phyloP scores from a whole-genome alignment of 1,140 invertebrate species.

The Coenobita brevimanus region DNA sequence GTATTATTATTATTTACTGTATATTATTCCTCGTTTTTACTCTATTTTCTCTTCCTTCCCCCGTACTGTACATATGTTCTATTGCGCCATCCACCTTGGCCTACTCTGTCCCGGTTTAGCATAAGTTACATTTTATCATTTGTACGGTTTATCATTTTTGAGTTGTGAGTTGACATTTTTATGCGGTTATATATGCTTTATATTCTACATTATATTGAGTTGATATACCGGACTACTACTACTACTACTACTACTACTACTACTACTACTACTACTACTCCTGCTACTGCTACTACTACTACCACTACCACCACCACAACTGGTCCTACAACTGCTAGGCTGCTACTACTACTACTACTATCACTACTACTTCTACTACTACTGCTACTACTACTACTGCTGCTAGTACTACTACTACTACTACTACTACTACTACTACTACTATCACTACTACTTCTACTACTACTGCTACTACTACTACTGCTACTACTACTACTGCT shows the following conservation, averaged over 20 bases:
- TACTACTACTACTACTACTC: background rate
- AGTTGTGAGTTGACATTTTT: no score
- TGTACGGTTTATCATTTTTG: no score
- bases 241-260: background rate
- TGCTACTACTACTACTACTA: background rate
- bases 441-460: background rate
- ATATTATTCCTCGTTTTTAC: no score
- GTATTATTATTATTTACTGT: no score
- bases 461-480: background rate
- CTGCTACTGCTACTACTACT: slow-evolving; percentile 2
- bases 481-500: background rate
- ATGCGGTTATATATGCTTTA: no score
- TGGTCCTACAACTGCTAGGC: background rate
- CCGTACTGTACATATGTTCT: no score
- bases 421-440: background rate
- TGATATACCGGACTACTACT: background rate
- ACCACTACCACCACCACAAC: background rate
- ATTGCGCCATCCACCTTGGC: no score
- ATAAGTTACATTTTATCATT: no score
- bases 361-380: background rate
- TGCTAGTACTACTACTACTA: background rate
- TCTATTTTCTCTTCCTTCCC: no score
- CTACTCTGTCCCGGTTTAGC: no score
- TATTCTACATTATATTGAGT: background rate
- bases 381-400: background rate